Base-by-base conservation (phyloP, 2,888 invertebrate species). In the Julus scandinavius region DNA sequence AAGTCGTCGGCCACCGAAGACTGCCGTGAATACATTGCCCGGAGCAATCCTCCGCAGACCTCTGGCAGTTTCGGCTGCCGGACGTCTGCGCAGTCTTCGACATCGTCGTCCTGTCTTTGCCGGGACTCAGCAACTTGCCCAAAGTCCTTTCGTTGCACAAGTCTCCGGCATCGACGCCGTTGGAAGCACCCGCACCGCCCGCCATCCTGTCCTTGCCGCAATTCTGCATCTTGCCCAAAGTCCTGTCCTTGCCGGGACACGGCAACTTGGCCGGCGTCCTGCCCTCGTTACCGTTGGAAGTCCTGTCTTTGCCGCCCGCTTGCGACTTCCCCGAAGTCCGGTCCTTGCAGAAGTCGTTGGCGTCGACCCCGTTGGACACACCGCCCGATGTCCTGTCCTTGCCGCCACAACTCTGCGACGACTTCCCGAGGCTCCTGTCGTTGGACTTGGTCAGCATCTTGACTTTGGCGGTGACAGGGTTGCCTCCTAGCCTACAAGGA, bases 181-280 rank as follows among this genome's bases (percentile, higher is more conserved):
- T 29, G 29, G 29, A 29, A 40, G 20, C 45, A 45, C 15, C 85
- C 85, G 85, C 85, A 29, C n/a, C 15, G 7, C 9, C n/a, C 6
- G n/a, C 40, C 45, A 40, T 29, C 29, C 20, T 20, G 38, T 83
- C 38, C 83, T 38, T 17, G 83, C 5, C 20, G 83, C 29, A n/a
- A 38, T 45, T n/a, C 45, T 85, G 20, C 11, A 85, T 5, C 85
- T 41, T n/a, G 85, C 38, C 45, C 15, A n/a, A 38, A 45, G n/a
- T 29, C 15, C 91, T 90, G 83, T 91, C 91, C 88, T 90, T 90
- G 85, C 89, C 90, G 54, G 90, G 85, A 85, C 89, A 88, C 50
- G 89, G 89, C 58, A 29, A 29, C 29, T 29, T 29, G 86, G 84
- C n/a, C 87, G 63, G 11, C 50, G 50, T 50, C 50, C 11, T 50